These are phyloP conservation scores for Leuciscus waleckii DNA, from an alignment of 2,797 vertebrate species.

Conservation along the genomic window DNA sequence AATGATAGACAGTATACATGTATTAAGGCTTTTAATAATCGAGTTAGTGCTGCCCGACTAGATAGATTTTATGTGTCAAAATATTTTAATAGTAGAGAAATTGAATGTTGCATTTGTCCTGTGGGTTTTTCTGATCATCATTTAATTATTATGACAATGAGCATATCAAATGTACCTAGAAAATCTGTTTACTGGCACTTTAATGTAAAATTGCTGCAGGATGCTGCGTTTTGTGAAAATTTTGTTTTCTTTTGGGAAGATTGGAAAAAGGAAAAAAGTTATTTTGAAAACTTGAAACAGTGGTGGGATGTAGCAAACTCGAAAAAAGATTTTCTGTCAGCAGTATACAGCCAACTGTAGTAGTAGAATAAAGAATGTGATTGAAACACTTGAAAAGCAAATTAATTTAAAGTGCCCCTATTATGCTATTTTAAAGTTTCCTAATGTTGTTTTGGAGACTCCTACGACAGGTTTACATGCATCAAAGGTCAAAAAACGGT, in stretches of 20 bases:
- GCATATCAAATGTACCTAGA: neutral
- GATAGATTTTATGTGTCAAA: conserved; percentile 38
- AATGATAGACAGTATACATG: neutral
- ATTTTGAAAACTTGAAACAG: neutral
- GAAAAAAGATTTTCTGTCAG: no score
- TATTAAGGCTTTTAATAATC: neutral
- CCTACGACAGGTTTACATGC: no score
- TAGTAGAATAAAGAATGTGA: neutral
- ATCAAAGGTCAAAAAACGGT: no score
- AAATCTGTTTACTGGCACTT: neutral
- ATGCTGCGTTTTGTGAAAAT: neutral
- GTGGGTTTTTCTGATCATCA: conserved; percentile 36
- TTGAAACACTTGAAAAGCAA: no score
- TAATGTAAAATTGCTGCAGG: neutral
- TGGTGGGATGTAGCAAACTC: no score
- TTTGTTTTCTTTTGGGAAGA: neutral
- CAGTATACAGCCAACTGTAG: neutral
- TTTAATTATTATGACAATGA: neutral
- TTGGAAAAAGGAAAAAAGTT: neutral
- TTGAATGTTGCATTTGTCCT: neutral
- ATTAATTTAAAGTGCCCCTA: no score
- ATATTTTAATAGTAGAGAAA: neutral
- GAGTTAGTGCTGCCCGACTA: conserved; percentile 27
- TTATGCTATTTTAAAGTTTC: no score
- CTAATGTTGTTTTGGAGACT: no score